These are phyloP conservation scores for Hirundo rustica DNA, from an alignment of 2,797 vertebrate species.

Conservation along the genomic window DNA sequence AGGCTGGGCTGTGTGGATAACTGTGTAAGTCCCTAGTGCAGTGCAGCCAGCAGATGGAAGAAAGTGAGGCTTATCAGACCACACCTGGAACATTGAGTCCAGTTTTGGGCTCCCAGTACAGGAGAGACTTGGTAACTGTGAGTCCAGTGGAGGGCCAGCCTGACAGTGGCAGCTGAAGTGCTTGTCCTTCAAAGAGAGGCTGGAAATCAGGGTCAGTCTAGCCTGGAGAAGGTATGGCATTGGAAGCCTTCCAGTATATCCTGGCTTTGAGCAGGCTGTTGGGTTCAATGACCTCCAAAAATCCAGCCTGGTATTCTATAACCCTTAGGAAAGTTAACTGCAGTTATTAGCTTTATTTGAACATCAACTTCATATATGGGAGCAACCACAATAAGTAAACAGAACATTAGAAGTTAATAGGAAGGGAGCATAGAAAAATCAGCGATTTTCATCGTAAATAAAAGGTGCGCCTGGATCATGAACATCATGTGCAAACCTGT, in stretches of 20 bases:
- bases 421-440: background rate
- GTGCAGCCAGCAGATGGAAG: background rate
- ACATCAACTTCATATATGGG: background rate
- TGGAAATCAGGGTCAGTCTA: background rate
- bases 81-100: background rate
- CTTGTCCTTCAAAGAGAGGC: background rate
- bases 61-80: background rate
- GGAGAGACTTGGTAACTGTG: background rate
- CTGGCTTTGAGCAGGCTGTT: background rate
- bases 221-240: background rate
- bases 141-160: background rate
- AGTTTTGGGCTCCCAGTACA: background rate
- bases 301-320: background rate
- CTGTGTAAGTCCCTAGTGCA: background rate
- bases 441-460: background rate
- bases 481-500: slow-evolving; percentile 39
- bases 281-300: background rate
- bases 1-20: background rate
- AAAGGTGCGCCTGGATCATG: background rate
- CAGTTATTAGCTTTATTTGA: background rate
- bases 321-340: background rate
- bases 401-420: background rate
- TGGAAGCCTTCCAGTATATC: background rate
- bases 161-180: background rate
- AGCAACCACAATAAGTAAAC: background rate